Evolutionary conservation across 2,113 vertebrate genomes (phyloP).

Genomic region (Pelecanus crispus): DNA sequence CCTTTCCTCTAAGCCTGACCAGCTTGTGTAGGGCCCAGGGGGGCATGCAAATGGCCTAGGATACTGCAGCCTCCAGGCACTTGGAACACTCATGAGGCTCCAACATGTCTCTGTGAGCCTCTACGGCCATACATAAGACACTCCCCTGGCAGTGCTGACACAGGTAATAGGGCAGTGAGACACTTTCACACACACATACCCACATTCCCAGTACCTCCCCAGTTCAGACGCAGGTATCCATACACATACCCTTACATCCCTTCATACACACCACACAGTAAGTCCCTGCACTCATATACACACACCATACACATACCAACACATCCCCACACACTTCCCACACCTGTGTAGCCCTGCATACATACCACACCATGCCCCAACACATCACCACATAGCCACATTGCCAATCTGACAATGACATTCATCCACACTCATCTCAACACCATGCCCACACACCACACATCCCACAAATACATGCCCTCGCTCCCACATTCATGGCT

Average conservation of each 20-base stretch:
- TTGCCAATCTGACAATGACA: accelerated
- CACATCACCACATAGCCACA: too few species aligned
- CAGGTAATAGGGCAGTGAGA: neutral
- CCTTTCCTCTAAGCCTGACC: neutral
- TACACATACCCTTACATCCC: neutral
- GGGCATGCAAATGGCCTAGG: neutral
- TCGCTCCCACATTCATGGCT: neutral
- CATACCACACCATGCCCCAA: neutral
- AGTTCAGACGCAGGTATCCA: neutral
- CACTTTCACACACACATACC: neutral
- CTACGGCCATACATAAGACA: accelerated
- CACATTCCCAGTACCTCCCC: neutral
- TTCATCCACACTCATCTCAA: neutral
- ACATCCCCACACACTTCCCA: neutral
- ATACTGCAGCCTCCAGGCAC: neutral
- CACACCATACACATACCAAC: too few species aligned
- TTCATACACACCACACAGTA: neutral
- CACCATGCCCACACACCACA: neutral
- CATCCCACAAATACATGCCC: neutral
- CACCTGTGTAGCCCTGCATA: too few species aligned
- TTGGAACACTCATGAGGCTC: neutral
- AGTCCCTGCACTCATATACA: too few species aligned
- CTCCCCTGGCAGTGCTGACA: neutral
- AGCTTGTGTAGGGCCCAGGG: too few species aligned
- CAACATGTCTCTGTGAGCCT: neutral